Base-by-base conservation (phyloP, 2,888 invertebrate genomes). In the Ganaspis brasiliensis region DNA sequence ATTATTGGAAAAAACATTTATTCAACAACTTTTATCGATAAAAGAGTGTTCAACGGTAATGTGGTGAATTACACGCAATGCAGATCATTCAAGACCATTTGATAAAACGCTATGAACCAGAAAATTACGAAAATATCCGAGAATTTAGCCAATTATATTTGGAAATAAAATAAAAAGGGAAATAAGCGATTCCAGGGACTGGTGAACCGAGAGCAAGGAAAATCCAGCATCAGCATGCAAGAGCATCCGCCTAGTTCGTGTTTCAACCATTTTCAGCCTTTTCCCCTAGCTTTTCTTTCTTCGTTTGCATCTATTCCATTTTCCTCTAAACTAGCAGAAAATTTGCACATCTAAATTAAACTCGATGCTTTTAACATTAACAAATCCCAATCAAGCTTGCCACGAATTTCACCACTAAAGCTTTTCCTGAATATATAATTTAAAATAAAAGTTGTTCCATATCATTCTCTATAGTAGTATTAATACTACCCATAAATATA, bases 171-270 rank as follows among this genome's bases (percentile, higher is more conserved):
- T 81, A 85, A 84, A 84, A 78, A 74, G 78, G 40, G 79, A 81
- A 84, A 85, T 82, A 83, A 85, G 84, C 81, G 83, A 79, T 83
- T 80, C 83, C 79, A 76, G 77, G 78, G 76, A 81, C n/a, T 83
- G 83, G 85, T 82, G 85, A 83, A 81, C 81, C 80, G 78, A 80
- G 75, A 83, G 75, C 79, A 79, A 80, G 81, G 79, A 81, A 86
- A 83, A 86, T 85, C 82, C 85, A 81, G 83, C 82, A 86, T 86
- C 84, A 86, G 84, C 83, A 86, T 86, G 82, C 84, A 78, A 40
- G 75, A 57, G 67, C 76, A 74, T 78, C 85, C 85, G 81, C 86
- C 86, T 81, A 82, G 84, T 86, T 80, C 82, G 82, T 83, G 85
- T 86, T 86, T 72, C 82, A 76, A 76, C 79, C 83, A 78, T 81